Percentiles rank a stretch among this genome's conserved stretches.
Conservation (phyloP, 2,113 vertebrate genomes). For the Dolichotis patagonum region DNA sequence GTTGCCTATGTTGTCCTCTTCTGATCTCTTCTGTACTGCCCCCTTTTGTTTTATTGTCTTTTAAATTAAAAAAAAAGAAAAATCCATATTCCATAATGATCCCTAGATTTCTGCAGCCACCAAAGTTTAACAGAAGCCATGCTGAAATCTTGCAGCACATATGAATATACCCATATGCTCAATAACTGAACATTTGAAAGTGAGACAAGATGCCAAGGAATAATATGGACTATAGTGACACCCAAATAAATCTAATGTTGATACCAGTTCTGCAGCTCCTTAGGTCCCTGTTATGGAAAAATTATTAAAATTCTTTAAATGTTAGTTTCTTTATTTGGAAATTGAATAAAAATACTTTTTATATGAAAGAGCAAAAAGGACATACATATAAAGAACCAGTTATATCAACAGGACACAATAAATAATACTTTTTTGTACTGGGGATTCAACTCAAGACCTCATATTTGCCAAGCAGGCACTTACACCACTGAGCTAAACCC, state of each 20-base stretch:
- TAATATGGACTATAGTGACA: neutral
- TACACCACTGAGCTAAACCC: too few species aligned
- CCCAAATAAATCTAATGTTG: neutral
- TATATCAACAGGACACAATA: neutral
- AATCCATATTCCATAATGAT: neutral
- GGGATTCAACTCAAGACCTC: too few species aligned
- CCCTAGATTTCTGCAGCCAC: neutral
- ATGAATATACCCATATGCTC: neutral
- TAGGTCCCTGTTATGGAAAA: neutral
- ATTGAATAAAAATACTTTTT: conserved; percentile 13
- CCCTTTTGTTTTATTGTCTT: too few species aligned
- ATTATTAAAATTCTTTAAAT: neutral
- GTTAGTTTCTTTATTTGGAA: neutral
- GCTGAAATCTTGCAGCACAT: neutral
- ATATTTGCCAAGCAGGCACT: too few species aligned
- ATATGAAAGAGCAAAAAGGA: neutral
- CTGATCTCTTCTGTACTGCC: too few species aligned
- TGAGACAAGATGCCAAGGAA: neutral
- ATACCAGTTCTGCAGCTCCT: neutral
- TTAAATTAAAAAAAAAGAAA: too few species aligned
- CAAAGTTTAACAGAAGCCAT: neutral
- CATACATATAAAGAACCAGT: neutral
- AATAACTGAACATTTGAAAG: conserved; percentile 16
- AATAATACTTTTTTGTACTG: conserved; percentile 34
- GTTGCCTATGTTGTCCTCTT: too few species aligned